A percentile compares a stretch with the other conserved stretches of the same genome.
Conservation (phyloP, 2,113 vertebrate genomes). For the Accipiter cooperii region DNA sequence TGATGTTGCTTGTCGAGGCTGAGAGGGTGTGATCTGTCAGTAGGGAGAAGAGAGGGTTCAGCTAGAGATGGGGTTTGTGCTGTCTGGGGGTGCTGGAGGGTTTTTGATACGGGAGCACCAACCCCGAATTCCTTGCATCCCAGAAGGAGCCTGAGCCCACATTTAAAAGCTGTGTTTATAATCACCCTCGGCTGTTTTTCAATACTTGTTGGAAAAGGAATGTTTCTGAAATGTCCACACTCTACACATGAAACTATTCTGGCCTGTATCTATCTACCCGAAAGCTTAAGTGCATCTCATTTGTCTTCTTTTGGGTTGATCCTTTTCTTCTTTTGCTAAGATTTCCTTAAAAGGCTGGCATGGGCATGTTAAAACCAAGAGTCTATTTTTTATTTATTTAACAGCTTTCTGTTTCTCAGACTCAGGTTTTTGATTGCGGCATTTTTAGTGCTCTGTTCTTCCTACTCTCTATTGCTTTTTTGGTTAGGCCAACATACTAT, state of each 20-base stretch:
- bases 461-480: not conserved
- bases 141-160: not conserved
- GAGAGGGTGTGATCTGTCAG: not conserved
- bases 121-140: not conserved
- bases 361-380: not conserved
- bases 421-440: not conserved
- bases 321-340: not conserved
- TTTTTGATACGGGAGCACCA: not conserved
- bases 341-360: not conserved
- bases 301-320: not conserved
- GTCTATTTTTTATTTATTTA: not conserved
- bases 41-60: not conserved
- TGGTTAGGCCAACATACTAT: not conserved
- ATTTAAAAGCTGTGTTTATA: not conserved
- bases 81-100: fast-evolving
- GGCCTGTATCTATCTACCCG: not conserved
- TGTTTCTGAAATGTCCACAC: not conserved
- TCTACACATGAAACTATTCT: not conserved
- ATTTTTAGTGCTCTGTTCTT: not conserved
- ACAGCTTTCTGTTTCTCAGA: not conserved
- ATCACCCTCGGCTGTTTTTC: not conserved
- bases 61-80: not conserved
- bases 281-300: not conserved
- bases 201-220: not conserved
- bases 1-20: not conserved